A percentile compares a stretch with the other conserved stretches of the same genome.
These are phyloP conservation scores for Ormyrus thymus DNA, from an alignment of 2,888 invertebrate species.

Conservation along the genomic window DNA sequence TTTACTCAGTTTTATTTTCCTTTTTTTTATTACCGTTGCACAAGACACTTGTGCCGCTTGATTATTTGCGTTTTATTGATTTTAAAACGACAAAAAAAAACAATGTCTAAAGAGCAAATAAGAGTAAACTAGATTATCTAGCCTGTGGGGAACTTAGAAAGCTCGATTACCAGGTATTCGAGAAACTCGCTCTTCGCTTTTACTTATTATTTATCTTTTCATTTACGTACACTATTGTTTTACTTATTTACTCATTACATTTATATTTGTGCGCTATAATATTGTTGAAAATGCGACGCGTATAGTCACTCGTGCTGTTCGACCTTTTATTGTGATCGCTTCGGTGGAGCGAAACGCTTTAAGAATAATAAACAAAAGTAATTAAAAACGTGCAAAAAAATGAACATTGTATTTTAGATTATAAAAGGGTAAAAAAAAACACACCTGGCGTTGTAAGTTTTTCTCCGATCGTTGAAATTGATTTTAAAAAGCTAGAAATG, in stretches of 20 bases:
- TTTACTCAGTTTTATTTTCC: constrained; percentile 48
- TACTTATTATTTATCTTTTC: constrained; percentile 17
- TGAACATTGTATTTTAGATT: constrained; percentile 54
- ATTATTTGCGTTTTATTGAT: constrained; percentile 47
- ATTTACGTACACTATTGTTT: constrained; percentile 38
- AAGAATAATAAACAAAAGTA: constrained; percentile 35
- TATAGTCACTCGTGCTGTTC: constrained; percentile 52
- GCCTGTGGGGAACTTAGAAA: constrained; percentile 33
- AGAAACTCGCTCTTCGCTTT: constrained; percentile 50
- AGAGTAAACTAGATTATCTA: constrained; percentile 36
- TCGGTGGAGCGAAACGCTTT: constrained; percentile 52
- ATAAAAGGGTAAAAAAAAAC: constrained; percentile 35
- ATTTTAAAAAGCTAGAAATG: constrained; percentile 22
- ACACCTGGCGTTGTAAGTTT: constrained; percentile 36
- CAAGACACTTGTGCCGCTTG: constrained; percentile 25
- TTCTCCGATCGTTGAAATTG: constrained; percentile 43
- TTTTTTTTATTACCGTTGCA: constrained; percentile 47
- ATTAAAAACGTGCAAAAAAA: constrained; percentile 32
- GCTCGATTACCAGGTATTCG: constrained; percentile 34
- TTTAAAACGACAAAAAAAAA: constrained; percentile 35
- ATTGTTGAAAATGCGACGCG: constrained; percentile 42
- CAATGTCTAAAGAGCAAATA: constrained; percentile 36
- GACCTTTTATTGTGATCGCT: constrained; percentile 54
- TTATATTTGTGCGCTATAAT: constrained; percentile 47
- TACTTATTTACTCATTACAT: constrained; percentile 44